Evolutionary conservation across 2,888 invertebrate species (phyloP).

Genomic region (Sphinx pinastri): DNA sequence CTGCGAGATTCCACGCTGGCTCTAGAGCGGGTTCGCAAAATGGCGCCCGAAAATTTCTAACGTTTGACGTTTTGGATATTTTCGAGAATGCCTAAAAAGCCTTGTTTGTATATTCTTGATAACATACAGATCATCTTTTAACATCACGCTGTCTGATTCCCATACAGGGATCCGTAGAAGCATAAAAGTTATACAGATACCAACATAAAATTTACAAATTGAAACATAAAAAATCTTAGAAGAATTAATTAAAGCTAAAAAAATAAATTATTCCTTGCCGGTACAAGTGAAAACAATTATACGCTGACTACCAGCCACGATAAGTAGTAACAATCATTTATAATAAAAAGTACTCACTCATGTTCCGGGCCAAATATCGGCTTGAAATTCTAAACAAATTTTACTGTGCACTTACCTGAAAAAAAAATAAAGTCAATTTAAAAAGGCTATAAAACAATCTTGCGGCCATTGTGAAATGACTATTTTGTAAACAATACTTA

Average conservation of each 20-base stretch:
- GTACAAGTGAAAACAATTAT: not conserved
- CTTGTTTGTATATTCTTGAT: not conserved
- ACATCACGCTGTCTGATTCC: no score
- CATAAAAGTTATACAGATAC: no score
- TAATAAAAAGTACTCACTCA: conserved; percentile 25
- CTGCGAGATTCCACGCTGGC: conserved; percentile 12
- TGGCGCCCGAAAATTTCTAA: conserved; percentile 35
- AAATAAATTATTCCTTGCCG: not conserved
- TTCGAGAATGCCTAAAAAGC: not conserved
- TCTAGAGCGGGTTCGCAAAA: conserved; percentile 37
- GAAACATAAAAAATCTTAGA: not conserved
- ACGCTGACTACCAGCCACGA: not conserved
- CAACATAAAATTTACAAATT: no score
- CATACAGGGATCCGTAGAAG: no score
- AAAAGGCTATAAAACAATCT: conserved; percentile 54
- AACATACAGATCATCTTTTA: not conserved
- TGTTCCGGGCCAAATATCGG: conserved; percentile 47
- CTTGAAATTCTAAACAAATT: conserved; percentile 61
- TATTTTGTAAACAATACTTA: conserved; percentile 32
- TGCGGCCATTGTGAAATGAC: conserved; percentile 37
- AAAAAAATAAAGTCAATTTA: conserved; percentile 64
- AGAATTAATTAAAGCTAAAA: not conserved
- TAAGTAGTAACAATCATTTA: not conserved
- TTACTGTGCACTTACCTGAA: conserved; percentile 75
- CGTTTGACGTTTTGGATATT: not conserved